Evolutionary conservation across 2,888 invertebrate genomes (phyloP), one percentile per base, ranked within the genome.

Genomic region (Ecliptopera silaceata): DNA sequence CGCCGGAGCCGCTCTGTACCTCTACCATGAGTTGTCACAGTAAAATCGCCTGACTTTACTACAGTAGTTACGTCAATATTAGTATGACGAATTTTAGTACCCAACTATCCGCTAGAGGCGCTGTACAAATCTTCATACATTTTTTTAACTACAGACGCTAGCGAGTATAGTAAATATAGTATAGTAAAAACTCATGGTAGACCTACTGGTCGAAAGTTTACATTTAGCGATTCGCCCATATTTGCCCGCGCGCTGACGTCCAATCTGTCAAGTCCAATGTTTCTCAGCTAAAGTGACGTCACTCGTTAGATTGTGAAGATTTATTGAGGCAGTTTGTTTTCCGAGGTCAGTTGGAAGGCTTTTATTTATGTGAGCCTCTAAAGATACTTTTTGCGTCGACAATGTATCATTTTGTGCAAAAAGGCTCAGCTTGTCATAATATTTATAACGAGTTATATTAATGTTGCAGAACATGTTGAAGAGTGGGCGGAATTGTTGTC

Each of bases 181-280:
- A n/a, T n/a, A n/a, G n/a, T n/a, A n/a, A n/a, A n/a, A n/a, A n/a
- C n/a, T n/a, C n/a, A n/a, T n/a, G n/a, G n/a, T n/a, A n/a, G n/a
- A n/a, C n/a, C n/a, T n/a, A n/a, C n/a, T n/a, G n/a, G n/a, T n/a
- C n/a, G n/a, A n/a, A n/a, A n/a, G n/a, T n/a, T n/a, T n/a, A n/a
- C n/a, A n/a, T n/a, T n/a, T n/a, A n/a, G n/a, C 26, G 6, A 26
- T 26, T 26, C 26, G 6, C 6, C 6, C 26, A 26, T 26, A 26
- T 26, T 22, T 22, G 10, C 6, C 4, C 26, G 36, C 34, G n/a
- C 8, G 34, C 13, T 34, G 50, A 32, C 46, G 11, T 10, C 8
- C 44, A 31, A 53, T 46, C 20, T 53, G 45, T 53, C 46, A 41
- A 22, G 46, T 22, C 31, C 44, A 32, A 53, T 53, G 53, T 53